phyloP scores from a whole-genome alignment of 92 coral and sea anemone species.

The Zoanthus gigantus region DNA sequence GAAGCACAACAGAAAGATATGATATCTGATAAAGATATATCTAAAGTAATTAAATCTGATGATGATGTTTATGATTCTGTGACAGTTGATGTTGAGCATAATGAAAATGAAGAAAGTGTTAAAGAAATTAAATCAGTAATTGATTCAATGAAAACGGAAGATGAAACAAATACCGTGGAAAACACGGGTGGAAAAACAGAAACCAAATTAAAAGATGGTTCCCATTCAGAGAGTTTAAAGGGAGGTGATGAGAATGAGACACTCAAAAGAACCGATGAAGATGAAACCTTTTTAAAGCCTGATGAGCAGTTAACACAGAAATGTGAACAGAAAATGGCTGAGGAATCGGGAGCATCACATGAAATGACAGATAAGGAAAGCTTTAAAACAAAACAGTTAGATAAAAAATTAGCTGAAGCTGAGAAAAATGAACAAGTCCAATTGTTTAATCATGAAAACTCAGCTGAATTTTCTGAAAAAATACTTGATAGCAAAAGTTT shows the following conservation, averaged over 20 bases:
- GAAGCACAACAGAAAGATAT: not conserved
- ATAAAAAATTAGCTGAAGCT: not conserved
- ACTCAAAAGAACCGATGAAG: not conserved
- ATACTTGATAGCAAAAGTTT: not conserved
- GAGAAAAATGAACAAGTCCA: conserved; percentile 2
- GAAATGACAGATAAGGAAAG: not conserved
- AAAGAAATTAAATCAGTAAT: not conserved
- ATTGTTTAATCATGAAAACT: not conserved
- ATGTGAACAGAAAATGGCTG: not conserved
- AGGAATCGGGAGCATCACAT: not conserved
- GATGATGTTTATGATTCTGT: not conserved
- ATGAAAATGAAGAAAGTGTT: not conserved
- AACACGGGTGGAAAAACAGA: not conserved
- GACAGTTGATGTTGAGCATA: not conserved
- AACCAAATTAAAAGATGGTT: not conserved
- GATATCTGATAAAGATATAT: not conserved
- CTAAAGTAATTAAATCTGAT: not conserved
- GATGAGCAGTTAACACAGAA: not conserved
- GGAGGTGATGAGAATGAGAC: not conserved
- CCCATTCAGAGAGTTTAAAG: not conserved
- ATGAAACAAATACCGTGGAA: not conserved
- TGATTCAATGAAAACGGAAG: not conserved
- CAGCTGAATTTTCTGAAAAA: not conserved
- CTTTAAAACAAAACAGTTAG: no score
- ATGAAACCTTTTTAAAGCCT: not conserved